Evolutionary conservation across 2,113 vertebrate genomes (phyloP), one percentile per base, ranked within the genome.

Genomic region (Hyla sarda): DNA sequence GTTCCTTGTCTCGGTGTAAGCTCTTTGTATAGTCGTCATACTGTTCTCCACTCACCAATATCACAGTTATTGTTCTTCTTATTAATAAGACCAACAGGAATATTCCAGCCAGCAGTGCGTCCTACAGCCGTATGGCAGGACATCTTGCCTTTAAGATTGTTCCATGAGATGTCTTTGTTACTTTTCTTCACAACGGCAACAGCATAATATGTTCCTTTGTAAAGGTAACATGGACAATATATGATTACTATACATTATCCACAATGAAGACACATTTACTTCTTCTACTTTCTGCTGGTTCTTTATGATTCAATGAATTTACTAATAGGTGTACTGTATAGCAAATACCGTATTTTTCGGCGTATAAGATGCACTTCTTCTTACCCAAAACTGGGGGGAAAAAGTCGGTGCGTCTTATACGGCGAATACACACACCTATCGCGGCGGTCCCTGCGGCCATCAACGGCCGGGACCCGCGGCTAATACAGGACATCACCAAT

Each of bases 91-190:
- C 95, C 93, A 95, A 98, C 94, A 74, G 97, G 97, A 41, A 97
- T 65, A 88, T 94, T 96, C 97, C 97, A 98, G 77, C 98, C 97
- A n/a, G 96, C 96, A 0, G 94, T 97, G 60, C 94, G 96, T 47
- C 95, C 94, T 0, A 96, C 14, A 0, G 91, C 96, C 0, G 96
- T 95, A 89, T 98, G 98, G 89, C 98, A 98, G 0, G 96, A 96
- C 88, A 80, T 97, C 91, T 91, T 97, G 3, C 93, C 94, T 88
- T 62, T 60, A 85, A 99, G 93, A 0, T 34, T 94, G 0, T 81
- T 88, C 96, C 97, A 97, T 16, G 87, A 94, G 87, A 97, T 54
- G 0, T 75, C 78, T 0, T 82, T 81, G 47, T 76, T 16, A 0
- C 89, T 45, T 75, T 91, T 96, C 93, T 94, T 96, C 50, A 96